These are phyloP conservation scores for Pygocentrus nattereri DNA, from an alignment of 2,797 vertebrate genomes.

Conservation along the genomic window DNA sequence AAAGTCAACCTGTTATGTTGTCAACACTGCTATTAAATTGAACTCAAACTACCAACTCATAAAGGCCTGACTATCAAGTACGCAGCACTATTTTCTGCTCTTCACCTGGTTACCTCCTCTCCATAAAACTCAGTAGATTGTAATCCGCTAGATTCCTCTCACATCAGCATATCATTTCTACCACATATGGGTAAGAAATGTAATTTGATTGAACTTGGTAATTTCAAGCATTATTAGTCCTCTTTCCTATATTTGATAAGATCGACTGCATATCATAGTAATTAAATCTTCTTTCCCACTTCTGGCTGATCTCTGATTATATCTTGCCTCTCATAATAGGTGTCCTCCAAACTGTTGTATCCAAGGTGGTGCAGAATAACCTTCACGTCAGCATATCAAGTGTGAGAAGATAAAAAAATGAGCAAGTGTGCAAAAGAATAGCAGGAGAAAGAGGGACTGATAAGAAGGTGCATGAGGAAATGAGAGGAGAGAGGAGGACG, in stretches of 20 bases:
- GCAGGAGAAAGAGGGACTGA: neutral
- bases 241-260: neutral
- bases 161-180: too few relatives aligned
- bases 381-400: slow-evolving; percentile 3
- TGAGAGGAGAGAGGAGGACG: neutral
- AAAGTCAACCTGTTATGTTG: too few relatives aligned
- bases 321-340: slow-evolving; percentile 45
- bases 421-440: neutral
- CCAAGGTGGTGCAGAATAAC: slow-evolving; percentile 17
- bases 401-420: slow-evolving; percentile 6
- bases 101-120: too few relatives aligned
- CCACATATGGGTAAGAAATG: neutral
- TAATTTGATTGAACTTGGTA: neutral
- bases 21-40: too few relatives aligned
- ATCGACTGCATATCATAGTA: neutral
- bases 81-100: too few relatives aligned
- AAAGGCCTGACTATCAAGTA: too few relatives aligned
- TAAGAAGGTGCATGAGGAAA: neutral
- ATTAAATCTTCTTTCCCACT: neutral
- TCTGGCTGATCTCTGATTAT: slow-evolving; percentile 41
- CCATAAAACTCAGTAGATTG: too few relatives aligned
- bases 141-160: too few relatives aligned
- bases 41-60: too few relatives aligned
- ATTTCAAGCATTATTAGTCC: neutral
- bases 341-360: slow-evolving; percentile 27